Conservation (phyloP, 2,113 vertebrate species). For the Rattus rattus region DNA sequence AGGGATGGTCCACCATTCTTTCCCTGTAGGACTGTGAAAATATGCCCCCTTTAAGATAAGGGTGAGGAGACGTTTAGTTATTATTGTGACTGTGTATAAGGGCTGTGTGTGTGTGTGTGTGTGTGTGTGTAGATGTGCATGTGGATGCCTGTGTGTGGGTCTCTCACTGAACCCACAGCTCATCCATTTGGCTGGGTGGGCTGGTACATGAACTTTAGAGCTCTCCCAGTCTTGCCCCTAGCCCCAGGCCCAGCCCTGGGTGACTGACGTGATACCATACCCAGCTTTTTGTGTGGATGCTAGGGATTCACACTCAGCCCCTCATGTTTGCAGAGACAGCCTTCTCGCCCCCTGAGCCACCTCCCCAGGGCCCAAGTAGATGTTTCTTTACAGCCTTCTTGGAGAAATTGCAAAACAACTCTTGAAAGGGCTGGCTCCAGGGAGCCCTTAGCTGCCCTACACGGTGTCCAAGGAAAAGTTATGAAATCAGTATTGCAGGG, state of each 20-base stretch:
- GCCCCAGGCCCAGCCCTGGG: too few relatives aligned
- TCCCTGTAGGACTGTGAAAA: neutral
- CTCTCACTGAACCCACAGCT: neutral
- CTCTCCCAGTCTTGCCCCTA: too few relatives aligned
- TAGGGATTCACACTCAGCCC: neutral
- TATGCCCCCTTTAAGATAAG: neutral
- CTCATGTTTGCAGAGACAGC: too few relatives aligned
- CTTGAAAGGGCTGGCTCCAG: fast-evolving
- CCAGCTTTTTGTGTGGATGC: neutral
- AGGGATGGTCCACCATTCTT: neutral
- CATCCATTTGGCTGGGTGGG: neutral
- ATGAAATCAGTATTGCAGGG: neutral
- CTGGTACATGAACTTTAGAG: neutral
- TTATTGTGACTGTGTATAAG: neutral
- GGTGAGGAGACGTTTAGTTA: neutral
- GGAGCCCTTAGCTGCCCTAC: fast-evolving
- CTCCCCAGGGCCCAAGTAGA: neutral
- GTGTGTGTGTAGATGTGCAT: neutral
- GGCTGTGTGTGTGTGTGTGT: too few relatives aligned
- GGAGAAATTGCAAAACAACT: neutral
- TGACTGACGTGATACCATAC: neutral
- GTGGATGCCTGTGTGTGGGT: neutral
- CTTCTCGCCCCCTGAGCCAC: neutral
- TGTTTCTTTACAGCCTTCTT: neutral
- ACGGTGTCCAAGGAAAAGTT: neutral